Evolutionary conservation across 1,140 invertebrate genomes (phyloP).

Genomic region (Paralvinella palmiformis): DNA sequence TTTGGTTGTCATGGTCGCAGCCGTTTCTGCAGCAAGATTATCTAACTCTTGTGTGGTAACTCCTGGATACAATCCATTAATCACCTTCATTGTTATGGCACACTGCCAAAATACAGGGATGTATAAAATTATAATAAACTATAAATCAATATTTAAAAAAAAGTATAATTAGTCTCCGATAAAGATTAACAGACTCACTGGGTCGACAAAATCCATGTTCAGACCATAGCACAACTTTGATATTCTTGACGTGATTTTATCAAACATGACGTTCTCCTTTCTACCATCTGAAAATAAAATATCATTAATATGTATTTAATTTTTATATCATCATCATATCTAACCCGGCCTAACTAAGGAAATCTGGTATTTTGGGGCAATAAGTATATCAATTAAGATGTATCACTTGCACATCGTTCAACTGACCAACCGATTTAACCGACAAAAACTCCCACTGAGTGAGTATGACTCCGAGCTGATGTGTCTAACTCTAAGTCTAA

Average conservation of each 20-base stretch:
- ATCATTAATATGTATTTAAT: no score
- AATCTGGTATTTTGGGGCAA: no score
- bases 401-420: no score
- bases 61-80: slow-evolving; percentile 88
- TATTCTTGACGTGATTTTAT: slow-evolving; percentile 95
- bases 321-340: no score
- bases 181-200: slow-evolving; percentile 51
- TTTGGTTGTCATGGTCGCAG: slow-evolving; percentile 89
- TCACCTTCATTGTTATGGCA: slow-evolving; percentile 60
- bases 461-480: no score
- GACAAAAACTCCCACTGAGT: no score
- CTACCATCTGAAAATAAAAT: slow-evolving; percentile 64
- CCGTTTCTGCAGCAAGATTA: slow-evolving; percentile 93
- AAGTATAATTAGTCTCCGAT: not conserved
- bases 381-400: no score
- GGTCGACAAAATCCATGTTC: slow-evolving; percentile 92
- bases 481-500: no score
- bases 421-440: no score
- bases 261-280: slow-evolving; percentile 89
- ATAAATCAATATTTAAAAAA: not conserved
- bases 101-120: slow-evolving; percentile 35
- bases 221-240: slow-evolving; percentile 92
- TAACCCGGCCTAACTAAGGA: no score
- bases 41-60: slow-evolving; percentile 95
- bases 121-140: not conserved